Base-by-base conservation (phyloP, 2,113 vertebrate species). In the Bufo bufo region DNA sequence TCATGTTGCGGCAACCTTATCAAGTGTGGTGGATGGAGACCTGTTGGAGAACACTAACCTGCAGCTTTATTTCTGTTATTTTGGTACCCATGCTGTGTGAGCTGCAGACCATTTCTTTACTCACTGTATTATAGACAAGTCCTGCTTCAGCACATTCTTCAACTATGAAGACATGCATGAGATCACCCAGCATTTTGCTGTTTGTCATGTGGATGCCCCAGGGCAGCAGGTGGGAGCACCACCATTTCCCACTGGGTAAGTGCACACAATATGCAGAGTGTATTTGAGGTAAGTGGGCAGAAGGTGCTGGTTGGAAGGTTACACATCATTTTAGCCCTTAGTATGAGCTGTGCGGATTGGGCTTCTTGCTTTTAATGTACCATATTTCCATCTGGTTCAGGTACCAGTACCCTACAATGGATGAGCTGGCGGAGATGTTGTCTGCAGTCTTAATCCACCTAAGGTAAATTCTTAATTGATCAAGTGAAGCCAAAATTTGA, bases 121-220 rank as follows among this genome's bases (percentile, higher is more conserved):
- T 65, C 3, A 4, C 11, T 12, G 12, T 80, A 9, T 56, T 92
- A 9, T 88, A 99, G 98, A 99, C 92, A 99, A 99, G 91, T 99
- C 98, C n/a, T 99, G 98, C 94, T 99, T 99, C 94, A 99, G 98
- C 3, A 96, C 98, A 0, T 97, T 99, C 93, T 99, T 99, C 92
- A 99, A 99, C 95, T 98, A 96, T 0, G 98, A 98, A 90, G 98
- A 99, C 91, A 99, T 99, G 97, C 96, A 97, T 87, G 97, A 99
- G 89, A 97, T 99, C 92, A 99, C 97, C 2, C 97, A 98, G 89
- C 96, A 98, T 92, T 99, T 99, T 90, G 96, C 97, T 3, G 97
- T 99, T 77, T 96, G 97, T 89, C 98, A 99, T 0, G 96, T 99
- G 66, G 98, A 99, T 81, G 97, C 98, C 85, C 97, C 97, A 8